Base-by-base conservation (phyloP, 2,888 invertebrate species). In the Strigamia transsilvanica region DNA sequence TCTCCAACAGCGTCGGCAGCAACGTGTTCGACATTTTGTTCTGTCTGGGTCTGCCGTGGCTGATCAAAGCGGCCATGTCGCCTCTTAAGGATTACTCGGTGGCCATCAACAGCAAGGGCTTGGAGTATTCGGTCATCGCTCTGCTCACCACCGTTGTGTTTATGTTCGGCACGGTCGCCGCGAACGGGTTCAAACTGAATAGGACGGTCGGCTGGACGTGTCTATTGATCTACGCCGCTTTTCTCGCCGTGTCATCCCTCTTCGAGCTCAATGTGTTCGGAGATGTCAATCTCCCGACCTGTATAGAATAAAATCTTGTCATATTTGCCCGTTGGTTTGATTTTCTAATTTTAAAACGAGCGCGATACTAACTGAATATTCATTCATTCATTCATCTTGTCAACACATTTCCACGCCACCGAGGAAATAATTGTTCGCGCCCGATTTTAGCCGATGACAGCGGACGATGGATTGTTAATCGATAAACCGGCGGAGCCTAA, bases 21-120 rank as follows among this genome's bases (percentile, higher is more conserved):
- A 96, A 96, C 87, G 95, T 95, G 1, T 96, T 96, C 87, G 95
- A 95, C 87, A 95, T 96, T 84, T 89, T 96, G n/a, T 89, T 95
- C 73, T 95, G 95, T 86, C 90, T 96, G 73, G 95, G 95, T 1
- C 87, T 95, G 32, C 96, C 96, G 0, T 96, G 96, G 96, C 91
- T 94, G 82, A 92, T 95, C 85, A 93, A 92, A 87, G 92, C 85
- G 10, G 82, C 83, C 18, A 83, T 93, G 4, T 88, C 91, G 15
- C 93, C 94, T 0, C 92, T 93, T 79, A 91, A 93, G 21, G 87
- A 90, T 78, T 87, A 90, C 4, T 88, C 86, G 0, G 92, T 96
- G 0, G 86, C 89, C 80, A 93, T 97, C 83, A 92, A 92, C 85
- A 95, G 96, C 0, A 91, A 92, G 1, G 94, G 95, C 0, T 92